phyloP scores from a whole-genome alignment of 2,113 vertebrate species.

The Antechinus flavipes region DNA sequence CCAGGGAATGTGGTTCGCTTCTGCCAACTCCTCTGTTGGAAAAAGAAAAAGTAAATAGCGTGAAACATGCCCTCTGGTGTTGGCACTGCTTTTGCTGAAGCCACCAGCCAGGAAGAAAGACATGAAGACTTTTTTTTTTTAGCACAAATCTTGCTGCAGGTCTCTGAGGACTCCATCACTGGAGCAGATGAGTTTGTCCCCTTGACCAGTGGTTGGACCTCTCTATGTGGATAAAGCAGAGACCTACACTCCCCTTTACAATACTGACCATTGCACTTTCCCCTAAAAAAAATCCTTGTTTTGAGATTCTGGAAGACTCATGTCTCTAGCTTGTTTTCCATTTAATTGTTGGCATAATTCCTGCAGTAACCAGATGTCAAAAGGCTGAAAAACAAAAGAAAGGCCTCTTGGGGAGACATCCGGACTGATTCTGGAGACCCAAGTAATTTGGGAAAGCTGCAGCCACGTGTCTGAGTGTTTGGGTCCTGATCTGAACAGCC shows the following conservation, averaged over 20 bases:
- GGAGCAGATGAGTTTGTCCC: neutral
- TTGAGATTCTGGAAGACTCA: neutral
- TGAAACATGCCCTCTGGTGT: conserved; percentile 23
- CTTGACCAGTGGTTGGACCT: neutral
- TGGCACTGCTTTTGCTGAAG: neutral
- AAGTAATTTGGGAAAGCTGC: neutral
- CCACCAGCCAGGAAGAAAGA: conserved; percentile 25
- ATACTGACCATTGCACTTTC: neutral
- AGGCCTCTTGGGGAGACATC: neutral
- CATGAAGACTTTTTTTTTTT: conserved; percentile 47
- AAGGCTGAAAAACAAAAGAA: neutral
- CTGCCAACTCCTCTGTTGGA: conserved; percentile 69
- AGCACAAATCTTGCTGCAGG: neutral
- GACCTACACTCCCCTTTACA: neutral
- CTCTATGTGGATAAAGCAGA: neutral
- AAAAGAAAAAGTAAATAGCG: conserved; percentile 63
- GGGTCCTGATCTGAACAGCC: neutral
- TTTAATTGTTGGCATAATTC: neutral
- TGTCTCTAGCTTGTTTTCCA: neutral
- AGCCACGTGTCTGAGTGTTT: neutral
- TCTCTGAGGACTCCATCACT: neutral
- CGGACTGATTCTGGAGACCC: neutral
- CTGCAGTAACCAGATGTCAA: neutral
- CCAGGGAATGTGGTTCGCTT: conserved; percentile 60
- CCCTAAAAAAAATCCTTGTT: neutral